phyloP scores from a whole-genome alignment of 2,797 vertebrate genomes.

The Cynopterus sphinx region DNA sequence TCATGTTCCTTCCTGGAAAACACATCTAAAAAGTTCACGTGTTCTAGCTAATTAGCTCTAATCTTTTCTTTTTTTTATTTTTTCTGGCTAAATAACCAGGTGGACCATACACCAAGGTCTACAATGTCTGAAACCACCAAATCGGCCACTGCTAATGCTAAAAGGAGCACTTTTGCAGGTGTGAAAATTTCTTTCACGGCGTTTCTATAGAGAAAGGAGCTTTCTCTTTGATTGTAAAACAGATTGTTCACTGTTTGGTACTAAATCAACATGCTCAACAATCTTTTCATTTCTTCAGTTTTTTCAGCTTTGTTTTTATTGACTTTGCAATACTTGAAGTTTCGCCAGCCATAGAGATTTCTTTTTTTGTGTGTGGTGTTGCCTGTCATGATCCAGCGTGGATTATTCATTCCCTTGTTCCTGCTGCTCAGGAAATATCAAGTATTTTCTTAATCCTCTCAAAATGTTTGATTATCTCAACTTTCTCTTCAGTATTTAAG shows the following conservation, averaged over 20 bases:
- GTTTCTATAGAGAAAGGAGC: not conserved
- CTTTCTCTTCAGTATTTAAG: not conserved
- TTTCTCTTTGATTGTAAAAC: not conserved
- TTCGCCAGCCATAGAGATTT: not conserved
- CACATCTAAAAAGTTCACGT: not conserved
- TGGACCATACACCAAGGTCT: not conserved
- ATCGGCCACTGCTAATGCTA: not conserved
- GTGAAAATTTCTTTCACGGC: not conserved
- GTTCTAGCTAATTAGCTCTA: not conserved
- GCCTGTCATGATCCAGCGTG: not conserved
- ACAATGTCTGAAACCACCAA: not conserved
- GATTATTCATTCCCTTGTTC: not conserved
- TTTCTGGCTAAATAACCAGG: not conserved
- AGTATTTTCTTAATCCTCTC: not conserved
- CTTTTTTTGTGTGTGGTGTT: not conserved
- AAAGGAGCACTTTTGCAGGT: not conserved
- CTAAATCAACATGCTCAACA: not conserved
- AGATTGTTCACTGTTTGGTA: not conserved
- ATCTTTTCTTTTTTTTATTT: not conserved
- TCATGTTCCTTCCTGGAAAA: not conserved
- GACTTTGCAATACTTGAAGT: not conserved
- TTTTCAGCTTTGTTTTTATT: not conserved
- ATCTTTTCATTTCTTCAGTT: not conserved
- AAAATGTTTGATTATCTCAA: not conserved
- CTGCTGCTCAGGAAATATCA: not conserved